Base-by-base conservation (phyloP, 2,888 invertebrate species). In the Leucoma salicis region DNA sequence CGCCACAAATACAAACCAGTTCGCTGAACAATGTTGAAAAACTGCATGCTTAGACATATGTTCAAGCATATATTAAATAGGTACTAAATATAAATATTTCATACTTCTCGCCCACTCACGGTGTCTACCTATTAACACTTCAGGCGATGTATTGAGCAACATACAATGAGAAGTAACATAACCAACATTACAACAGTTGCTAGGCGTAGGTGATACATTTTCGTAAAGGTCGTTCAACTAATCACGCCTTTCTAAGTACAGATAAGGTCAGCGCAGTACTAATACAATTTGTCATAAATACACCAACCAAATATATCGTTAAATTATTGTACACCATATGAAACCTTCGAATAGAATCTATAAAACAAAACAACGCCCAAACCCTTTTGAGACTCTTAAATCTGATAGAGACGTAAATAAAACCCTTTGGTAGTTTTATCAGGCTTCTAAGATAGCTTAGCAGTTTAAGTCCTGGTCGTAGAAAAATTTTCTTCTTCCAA, bases 231-330 rank as follows among this genome's bases (percentile, higher is more conserved):
- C 70, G 49, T 57, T 61, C 48, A 59, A 61, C 63, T 59, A 66
- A 52, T 65, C 60, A 66, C 58, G 66, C 74, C 78, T 79, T 78
- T 79, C 80, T 74, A 78, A 76, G 67, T 64, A 58, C 46, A 32
- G 39, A 58, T 49, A 72, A 78, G 78, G 78, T 74, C 76, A 65
- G 49, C 50, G 53, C 51, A 53, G 24, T 11, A 27, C 13, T 18
- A 58, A 53, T 57, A 59, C 56, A 50, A 54, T 42, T 44, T 43
- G 14, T 47, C 45, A 59, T n/a, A n/a, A n/a, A n/a, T n/a, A n/a
- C n/a, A n/a, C n/a, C n/a, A n/a, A n/a, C n/a, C n/a, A n/a, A n/a
- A n/a, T n/a, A n/a, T n/a, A n/a, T n/a, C n/a, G n/a, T 57, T 63
- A 63, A 63, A 52, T 59, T 46, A 40, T 47, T 63, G 50, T 32